These are phyloP conservation scores for Odocoileus virginianus DNA, from an alignment of 2,113 vertebrate species.

Conservation along the genomic window DNA sequence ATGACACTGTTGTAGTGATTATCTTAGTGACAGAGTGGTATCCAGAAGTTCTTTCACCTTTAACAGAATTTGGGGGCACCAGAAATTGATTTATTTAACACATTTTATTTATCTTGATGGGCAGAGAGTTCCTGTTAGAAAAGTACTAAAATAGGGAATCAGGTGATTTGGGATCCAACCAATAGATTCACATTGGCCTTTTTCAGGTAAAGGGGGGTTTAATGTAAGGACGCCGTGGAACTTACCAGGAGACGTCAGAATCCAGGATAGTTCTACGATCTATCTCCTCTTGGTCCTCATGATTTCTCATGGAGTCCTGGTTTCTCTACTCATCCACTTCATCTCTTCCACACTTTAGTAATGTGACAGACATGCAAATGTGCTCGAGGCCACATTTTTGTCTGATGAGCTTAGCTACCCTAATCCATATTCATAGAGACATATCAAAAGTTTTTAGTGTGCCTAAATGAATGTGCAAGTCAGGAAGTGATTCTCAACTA, in stretches of 20 bases:
- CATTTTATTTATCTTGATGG: neutral
- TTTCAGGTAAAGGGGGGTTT: neutral
- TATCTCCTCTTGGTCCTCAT: neutral
- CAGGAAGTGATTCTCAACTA: neutral
- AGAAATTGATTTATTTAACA: neutral
- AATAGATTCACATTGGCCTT: neutral
- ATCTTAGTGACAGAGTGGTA: neutral
- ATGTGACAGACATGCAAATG: neutral
- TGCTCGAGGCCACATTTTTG: neutral
- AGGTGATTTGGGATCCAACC: neutral
- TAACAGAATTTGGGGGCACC: neutral
- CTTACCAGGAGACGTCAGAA: neutral
- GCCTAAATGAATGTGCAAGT: neutral
- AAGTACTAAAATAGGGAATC: neutral
- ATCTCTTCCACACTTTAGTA: neutral
- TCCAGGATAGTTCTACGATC: neutral
- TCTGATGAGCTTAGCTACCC: neutral
- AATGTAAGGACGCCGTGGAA: neutral
- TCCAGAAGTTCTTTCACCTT: neutral
- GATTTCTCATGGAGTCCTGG: neutral
- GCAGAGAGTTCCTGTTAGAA: neutral
- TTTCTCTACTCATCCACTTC: neutral
- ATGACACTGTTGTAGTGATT: neutral
- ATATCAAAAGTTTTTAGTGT: neutral
- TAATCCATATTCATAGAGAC: neutral